These are phyloP conservation scores for Agapornis canus DNA, from an alignment of 2,797 vertebrate species.

Conservation along the genomic window DNA sequence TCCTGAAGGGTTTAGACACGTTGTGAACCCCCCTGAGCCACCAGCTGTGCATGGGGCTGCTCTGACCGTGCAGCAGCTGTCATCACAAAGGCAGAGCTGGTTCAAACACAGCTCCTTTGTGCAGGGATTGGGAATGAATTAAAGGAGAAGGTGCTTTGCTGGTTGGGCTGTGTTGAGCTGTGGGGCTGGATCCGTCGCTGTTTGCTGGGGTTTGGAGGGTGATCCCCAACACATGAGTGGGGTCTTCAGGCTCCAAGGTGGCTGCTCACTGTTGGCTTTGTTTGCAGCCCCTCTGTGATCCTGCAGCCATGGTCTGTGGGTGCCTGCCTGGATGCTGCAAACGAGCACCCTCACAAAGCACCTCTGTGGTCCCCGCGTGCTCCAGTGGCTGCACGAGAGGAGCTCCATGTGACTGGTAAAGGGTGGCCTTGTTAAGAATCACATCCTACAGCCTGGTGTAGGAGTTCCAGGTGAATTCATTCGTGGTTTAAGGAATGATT, in stretches of 20 bases:
- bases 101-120: constrained; percentile 39
- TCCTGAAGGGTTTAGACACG: not conserved
- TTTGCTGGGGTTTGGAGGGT: not conserved
- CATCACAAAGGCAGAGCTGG: constrained; percentile 15
- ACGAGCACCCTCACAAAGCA: accelerated
- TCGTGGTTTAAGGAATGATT: not conserved
- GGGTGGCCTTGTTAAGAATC: not conserved
- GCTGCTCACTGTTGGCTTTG: not conserved
- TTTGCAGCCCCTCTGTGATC: not conserved
- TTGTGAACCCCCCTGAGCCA: not conserved
- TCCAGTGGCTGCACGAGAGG: not conserved
- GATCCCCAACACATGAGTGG: not conserved
- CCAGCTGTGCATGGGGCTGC: constrained; percentile 7
- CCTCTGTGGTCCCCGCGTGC: not conserved
- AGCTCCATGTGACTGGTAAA: not conserved
- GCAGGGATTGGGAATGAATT: not conserved
- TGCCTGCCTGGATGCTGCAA: not conserved
- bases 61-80: constrained; percentile 27
- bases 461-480: not conserved
- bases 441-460: not conserved
- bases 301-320: accelerated
- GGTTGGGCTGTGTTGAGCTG: not conserved
- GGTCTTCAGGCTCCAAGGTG: not conserved
- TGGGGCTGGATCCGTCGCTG: not conserved
- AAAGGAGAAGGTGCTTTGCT: not conserved